phyloP scores from a whole-genome alignment of 1,140 invertebrate species.

The Neotoxoptera formosana region DNA sequence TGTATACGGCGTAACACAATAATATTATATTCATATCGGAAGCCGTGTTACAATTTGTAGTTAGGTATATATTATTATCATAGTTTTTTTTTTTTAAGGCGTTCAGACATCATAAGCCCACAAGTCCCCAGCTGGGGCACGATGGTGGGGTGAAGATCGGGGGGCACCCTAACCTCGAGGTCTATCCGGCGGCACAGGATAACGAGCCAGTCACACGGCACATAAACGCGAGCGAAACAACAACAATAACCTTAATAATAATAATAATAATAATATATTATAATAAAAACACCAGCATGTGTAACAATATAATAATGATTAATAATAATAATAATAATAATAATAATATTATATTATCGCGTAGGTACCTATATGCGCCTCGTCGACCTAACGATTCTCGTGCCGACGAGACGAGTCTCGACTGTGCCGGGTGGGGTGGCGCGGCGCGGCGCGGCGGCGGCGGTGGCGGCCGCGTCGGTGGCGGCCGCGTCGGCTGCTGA shows the following conservation, averaged over 20 bases:
- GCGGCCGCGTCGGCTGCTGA: background rate
- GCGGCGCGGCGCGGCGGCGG: background rate
- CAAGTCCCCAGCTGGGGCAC: background rate
- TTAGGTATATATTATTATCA: background rate
- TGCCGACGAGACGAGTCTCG: background rate
- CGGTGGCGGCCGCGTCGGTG: background rate
- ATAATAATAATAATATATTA: constrained; percentile 10
- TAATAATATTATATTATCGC: background rate
- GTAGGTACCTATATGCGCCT: background rate
- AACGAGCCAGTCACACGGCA: background rate
- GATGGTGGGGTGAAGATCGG: background rate
- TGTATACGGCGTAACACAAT: background rate
- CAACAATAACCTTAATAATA: background rate
- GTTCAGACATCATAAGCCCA: background rate
- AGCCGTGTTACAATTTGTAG: background rate
- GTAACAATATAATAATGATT: too few species aligned
- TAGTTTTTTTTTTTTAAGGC: background rate
- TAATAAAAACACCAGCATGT: background rate
- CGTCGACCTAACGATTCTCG: background rate
- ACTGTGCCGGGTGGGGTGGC: background rate
- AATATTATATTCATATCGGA: background rate
- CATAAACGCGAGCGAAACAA: background rate
- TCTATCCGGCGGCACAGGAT: background rate
- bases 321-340: background rate
- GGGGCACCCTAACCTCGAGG: background rate